These are phyloP conservation scores for Agonopterix alstromeriana DNA, from an alignment of 2,888 invertebrate species.

Conservation along the genomic window DNA sequence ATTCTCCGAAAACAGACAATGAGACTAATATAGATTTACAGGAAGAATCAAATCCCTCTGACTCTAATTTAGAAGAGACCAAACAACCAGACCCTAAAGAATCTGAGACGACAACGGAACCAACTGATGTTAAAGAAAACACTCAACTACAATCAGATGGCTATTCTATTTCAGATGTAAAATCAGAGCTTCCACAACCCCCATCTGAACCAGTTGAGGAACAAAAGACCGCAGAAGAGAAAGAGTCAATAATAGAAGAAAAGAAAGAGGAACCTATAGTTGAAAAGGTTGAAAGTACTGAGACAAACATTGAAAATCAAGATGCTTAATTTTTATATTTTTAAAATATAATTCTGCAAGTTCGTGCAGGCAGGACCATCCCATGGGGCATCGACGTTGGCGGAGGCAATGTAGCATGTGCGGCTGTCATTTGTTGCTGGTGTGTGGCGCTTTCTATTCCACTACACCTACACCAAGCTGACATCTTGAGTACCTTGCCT, in stretches of 20 bases:
- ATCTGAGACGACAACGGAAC: constrained; percentile 20
- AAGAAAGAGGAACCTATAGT: constrained; percentile 13
- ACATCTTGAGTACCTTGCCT: no score
- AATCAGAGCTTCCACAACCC: constrained; percentile 48
- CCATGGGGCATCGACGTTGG: no score
- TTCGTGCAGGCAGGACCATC: no score
- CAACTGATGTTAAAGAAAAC: constrained; percentile 18
- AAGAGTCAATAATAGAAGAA: constrained; percentile 8
- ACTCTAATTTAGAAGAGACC: constrained; percentile 24
- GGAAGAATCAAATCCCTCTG: constrained; percentile 41
- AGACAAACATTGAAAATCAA: constrained; percentile 13
- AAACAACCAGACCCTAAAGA: constrained; percentile 14
- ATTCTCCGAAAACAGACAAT: constrained; percentile 55
- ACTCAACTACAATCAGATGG: constrained; percentile 44
- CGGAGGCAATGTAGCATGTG: no score
- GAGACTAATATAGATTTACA: constrained; percentile 39
- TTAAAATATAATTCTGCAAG: no score
- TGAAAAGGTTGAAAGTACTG: constrained; percentile 23
- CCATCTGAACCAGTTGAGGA: constrained; percentile 19
- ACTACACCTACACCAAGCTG: no score
- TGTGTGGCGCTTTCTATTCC: no score
- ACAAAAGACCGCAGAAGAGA: constrained; percentile 4
- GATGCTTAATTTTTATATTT: not conserved
- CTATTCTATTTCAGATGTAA: constrained; percentile 63
- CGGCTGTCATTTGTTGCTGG: no score